Evolutionary conservation across 2,113 vertebrate species (phyloP), one percentile per base, ranked within the genome.

Genomic region (Columba livia): DNA sequence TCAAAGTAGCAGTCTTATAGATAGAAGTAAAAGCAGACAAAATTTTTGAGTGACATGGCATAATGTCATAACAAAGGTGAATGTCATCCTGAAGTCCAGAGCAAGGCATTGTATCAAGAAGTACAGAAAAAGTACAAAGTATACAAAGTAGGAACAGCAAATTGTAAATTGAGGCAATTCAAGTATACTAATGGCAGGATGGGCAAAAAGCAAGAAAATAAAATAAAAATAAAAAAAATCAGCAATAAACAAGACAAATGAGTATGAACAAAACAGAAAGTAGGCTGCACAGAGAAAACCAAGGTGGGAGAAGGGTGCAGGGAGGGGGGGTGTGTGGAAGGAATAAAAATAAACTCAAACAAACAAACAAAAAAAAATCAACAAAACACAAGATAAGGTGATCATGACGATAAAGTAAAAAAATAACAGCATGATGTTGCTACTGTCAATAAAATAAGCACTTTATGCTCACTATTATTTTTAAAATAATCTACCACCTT

Each of bases 121-220:
- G 72, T 13, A 32, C 62, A 15, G 8, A 69, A 64, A n/a, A 36
- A 73, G 13, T 58, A 75, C 19, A 8, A 84, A 56, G 15, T 9
- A 60, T 58, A 75, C 19, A 8, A 84, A 56, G 15, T 9, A 60
- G 26, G 57, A 85, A 57, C 1, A 69, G 8, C 24, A 81, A 94
- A 75, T 19, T 44, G 32, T 29, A 81, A 94, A 75, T 21, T 48
- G 38, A 72, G 29, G 29, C 3, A 32, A 48, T 58, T 82, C 20
- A n/a, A 4, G 18, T 5, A 50, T 14, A 31, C 0, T 16, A 75
- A 17, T 15, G 6, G 6, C 3, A 14, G 21, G 5, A 65, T 2
- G 2, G 19, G 44, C 2, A 42, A 79, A 9, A 38, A 81, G 10
- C 5, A 70, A 50, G 7, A 38, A 60, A 13, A 66, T 3, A 19